Evolutionary conservation across 1,140 invertebrate genomes (phyloP).

Genomic region (Danaus melanippus): DNA sequence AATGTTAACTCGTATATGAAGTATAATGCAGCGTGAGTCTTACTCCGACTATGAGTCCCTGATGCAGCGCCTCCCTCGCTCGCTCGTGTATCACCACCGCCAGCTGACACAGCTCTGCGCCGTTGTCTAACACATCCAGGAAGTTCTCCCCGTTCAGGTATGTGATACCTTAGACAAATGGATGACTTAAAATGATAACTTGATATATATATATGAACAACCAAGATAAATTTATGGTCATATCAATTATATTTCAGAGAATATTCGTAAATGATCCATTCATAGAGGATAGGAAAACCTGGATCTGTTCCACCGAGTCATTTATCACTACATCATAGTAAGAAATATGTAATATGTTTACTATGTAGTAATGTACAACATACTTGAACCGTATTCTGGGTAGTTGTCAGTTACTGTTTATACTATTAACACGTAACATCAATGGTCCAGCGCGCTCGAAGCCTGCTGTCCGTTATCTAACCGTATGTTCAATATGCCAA

Average conservation of each 20-base stretch:
- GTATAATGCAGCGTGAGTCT: slow-evolving; percentile 26
- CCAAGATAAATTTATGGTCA: too few relatives aligned
- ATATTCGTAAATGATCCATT: too few relatives aligned
- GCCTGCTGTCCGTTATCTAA: slow-evolving; percentile 14
- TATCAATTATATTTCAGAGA: too few relatives aligned
- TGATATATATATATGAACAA: too few relatives aligned
- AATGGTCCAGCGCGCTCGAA: slow-evolving; percentile 6
- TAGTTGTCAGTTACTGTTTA: too few relatives aligned
- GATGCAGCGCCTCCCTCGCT: slow-evolving; percentile 76
- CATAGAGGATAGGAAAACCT: too few relatives aligned
- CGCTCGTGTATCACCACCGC: slow-evolving; percentile 83
- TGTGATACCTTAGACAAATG: slow-evolving; percentile 76
- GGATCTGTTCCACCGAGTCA: too few relatives aligned
- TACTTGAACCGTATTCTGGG: too few relatives aligned
- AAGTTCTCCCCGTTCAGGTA: slow-evolving; percentile 84
- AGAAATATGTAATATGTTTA: too few relatives aligned
- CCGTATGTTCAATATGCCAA: slow-evolving; percentile 12
- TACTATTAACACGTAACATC: too few relatives aligned
- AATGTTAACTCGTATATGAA: background rate
- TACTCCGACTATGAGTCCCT: slow-evolving; percentile 77
- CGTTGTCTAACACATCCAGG: slow-evolving; percentile 84
- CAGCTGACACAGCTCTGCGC: slow-evolving; percentile 83
- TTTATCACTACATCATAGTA: too few relatives aligned
- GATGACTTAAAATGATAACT: background rate
- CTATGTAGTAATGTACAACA: too few relatives aligned